Evolutionary conservation across 92 coral and sea anemone genomes (phyloP), one percentile per base, ranked within the genome.

Genomic region (Diadumene lineata): DNA sequence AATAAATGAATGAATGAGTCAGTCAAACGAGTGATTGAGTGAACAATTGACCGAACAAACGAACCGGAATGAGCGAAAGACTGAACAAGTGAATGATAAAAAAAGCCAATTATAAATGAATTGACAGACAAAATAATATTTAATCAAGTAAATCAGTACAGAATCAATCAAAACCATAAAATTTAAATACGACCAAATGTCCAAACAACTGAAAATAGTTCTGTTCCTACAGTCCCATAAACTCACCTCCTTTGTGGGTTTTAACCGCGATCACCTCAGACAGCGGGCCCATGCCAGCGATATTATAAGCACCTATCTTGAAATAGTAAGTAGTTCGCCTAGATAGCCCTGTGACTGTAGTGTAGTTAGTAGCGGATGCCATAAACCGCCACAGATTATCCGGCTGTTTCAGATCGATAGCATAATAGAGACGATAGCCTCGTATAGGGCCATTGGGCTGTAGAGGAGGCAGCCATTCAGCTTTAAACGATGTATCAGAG

Each of bases 381-480:
- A 34, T 60, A 64, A 43, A 87, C 23, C 79, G 83, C 99, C 96
- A 89, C 18, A 57, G 78, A 25, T 63, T 60, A 55, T 75, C 58
- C 1, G 83, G 84, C 29, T 66, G 72, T 11, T 72, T 70, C 10
- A 81, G 80, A 26, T 96, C 90, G 21, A 81, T 84, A 0, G 90
- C 71, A 68, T 89, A 89, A 66, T 81, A 86, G 3, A 96, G 75
- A 21, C 85, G 90, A 64, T 96, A 96, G 31, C 86, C 90, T 8
- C 43, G 64, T 22, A 92, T 81, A 8, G 51, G 60, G 7, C 99
- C 99, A 31, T 96, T 96, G 1, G 97, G 92, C 24, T 74, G 57
- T 4, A 65, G 64, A 1, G 99, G 99, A n/a, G 99, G 93, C 46
- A 60, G 67, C 99, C 99, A 96, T 38, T 86, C 56, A 17, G 88